Base-by-base conservation (phyloP, 2,888 invertebrate genomes). In the Apeira syringaria region DNA sequence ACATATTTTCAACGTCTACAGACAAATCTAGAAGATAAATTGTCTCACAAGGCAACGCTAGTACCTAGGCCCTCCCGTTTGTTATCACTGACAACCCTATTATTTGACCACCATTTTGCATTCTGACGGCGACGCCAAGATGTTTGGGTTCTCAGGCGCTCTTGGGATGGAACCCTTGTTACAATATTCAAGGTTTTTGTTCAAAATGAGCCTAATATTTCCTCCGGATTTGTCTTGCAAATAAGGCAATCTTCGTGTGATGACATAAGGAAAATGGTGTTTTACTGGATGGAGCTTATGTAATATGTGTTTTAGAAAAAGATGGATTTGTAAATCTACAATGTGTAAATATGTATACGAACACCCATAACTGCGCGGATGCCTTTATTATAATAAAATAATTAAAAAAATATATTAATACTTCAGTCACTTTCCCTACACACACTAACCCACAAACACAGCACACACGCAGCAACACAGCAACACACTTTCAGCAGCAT, bases 41-140 rank as follows among this genome's bases (percentile, higher is more conserved):
- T 67, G 56, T 50, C 59, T 57, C 71, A 78, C 78, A 72, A 72
- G 56, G 78, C 76, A 74, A 65, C 64, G 67, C 63, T 65, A 40
- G 54, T 56, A 31, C 52, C 58, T 53, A 38, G 52, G 61, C 58
- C 34, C 56, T 66, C 52, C 54, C 63, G 66, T 80, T 74, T 76
- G 75, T 77, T 73, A 68, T 68, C 64, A 68, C 65, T 68, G 76
- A 71, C 74, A 70, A 61, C 63, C 60, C 65, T 61, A 78, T 78
- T 76, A 78, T 77, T 78, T 71, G 76, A 71, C 68, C 70, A 74
- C 64, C 63, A 65, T 72, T 72, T 69, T 68, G 68, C 62, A 76
- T 74, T 72, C 74, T 56, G 46, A 35, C 43, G 62, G 59, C 66
- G 64, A 28, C n/a, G 20, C 25, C 27, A 38, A 37, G 34, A 49